Base-by-base conservation (phyloP, 2,888 invertebrate genomes). In the Agonopterix heracliana region DNA sequence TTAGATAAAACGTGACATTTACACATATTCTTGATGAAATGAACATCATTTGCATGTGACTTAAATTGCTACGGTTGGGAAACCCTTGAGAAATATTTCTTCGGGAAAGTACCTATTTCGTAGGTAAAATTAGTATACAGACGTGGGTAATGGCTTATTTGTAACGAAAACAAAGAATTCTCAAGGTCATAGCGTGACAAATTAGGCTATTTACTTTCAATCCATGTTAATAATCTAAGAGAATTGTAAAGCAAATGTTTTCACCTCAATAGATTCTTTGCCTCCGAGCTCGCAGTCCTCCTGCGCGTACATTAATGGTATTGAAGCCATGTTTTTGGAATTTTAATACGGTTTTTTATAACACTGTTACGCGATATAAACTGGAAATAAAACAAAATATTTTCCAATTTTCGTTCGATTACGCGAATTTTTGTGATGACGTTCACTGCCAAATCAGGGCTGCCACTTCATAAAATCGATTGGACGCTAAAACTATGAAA, bases 281-380 rank as follows among this genome's bases (percentile, higher is more conserved):
- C 92, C 92, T 43, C 93, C 93, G 40, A 89, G 81, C 66, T 93
- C 93, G 57, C 91, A 90, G 71, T 93, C 93, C 56, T 92, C 92
- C 59, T 92, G 90, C 34, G 89, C 86, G 55, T 91, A 86, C 76
- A 93, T 90, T 58, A 93, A 74, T 9, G 92, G 92, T 69, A 90
- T 88, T 47, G 89, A 74, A 61, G 90, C 83, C 86, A 87, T 86
- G 50, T 55, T 74, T 48, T 34, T 36, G 45, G 45, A 34, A 47
- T 49, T 55, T 52, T 51, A 50, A 34, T 35, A 44, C 42, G 14
- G 12, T 48, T 44, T 17, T 38, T 34, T 11, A 44, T 45, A 14
- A 9, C 13, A 9, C 12, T 38, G 36, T 10, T 41, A 41, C 13
- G 3, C 12, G 12, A 41, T 12, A 41, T 41, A 8, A 26, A 12